Evolutionary conservation across 2,888 invertebrate species (phyloP), one percentile per base, ranked within the genome.

Genomic region (Eristalinus sepulchralis): DNA sequence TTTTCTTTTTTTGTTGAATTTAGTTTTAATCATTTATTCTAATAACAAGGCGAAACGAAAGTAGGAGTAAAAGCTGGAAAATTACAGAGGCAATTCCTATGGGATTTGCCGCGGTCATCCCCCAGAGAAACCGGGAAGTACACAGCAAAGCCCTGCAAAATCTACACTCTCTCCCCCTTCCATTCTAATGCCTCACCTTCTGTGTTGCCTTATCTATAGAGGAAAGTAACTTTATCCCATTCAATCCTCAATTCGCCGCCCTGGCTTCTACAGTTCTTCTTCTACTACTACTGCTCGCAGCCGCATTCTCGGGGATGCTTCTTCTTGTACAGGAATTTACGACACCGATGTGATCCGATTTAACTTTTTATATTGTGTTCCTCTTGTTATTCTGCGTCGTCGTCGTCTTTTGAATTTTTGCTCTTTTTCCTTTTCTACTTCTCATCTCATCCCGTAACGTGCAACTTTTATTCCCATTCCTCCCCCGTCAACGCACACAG

Each of bases 291-390:
- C 33, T 47, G 27, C 62, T 73, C 63, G 64, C 20, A 17, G n/a
- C 10, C 63, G 77, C 59, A 79, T 86, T 78, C 78, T 64, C 57
- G 71, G 75, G 75, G 71, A 83, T 78, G 55, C 75, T 83, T 66
- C 78, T 78, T 73, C 71, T 79, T 67, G 83, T 83, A 73, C 75
- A 77, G 75, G 78, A 83, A 83, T 83, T 83, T 86, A 86, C 86
- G 83, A 79, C 78, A 78, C 86, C 86, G 83, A 86, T 83, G 86
- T 83, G 86, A 86, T 83, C 78, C 83, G 86, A 86, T 86, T 86
- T 86, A 86, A 86, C 86, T 86, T 86, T 86, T 83, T 83, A 86
- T 83, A 86, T 86, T 86, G 83, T 47, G 47, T 83, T 86, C 82
- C 78, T 83, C 85, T 86, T 86, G 85, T 83, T 86, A 86, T 86